A percentile compares a stretch with the other conserved stretches of the same genome.
These are phyloP conservation scores for Karalla daura DNA, from an alignment of 2,797 vertebrate genomes.

Conservation along the genomic window DNA sequence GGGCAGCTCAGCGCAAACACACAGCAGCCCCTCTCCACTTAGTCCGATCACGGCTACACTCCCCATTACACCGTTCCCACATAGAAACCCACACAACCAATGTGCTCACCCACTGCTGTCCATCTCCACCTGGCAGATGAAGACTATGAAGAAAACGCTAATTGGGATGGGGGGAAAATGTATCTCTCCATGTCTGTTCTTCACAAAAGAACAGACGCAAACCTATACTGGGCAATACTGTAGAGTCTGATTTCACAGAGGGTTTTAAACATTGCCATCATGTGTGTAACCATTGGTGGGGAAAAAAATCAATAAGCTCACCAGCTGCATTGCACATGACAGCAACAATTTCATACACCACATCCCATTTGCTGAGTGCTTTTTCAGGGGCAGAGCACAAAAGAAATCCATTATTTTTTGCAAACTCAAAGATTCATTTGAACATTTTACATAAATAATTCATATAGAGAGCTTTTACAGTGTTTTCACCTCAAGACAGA, in stretches of 20 bases:
- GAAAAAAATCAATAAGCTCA: slow-evolving; percentile 77
- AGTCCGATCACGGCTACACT: slow-evolving; percentile 59
- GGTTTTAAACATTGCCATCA: slow-evolving; percentile 51
- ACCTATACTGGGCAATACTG: slow-evolving; percentile 20
- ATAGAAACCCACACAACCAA: slow-evolving; percentile 23
- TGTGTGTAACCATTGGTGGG: slow-evolving; percentile 35
- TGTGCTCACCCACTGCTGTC: slow-evolving; percentile 3
- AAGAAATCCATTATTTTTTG: slow-evolving; percentile 76
- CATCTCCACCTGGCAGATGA: slow-evolving; percentile 7
- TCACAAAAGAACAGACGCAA: slow-evolving; percentile 16
- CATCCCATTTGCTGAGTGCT: slow-evolving; percentile 69
- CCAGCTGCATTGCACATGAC: slow-evolving; percentile 72
- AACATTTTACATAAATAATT: slow-evolving; percentile 81
- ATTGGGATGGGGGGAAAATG: neutral
- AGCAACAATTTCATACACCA: slow-evolving; percentile 78
- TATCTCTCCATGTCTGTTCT: neutral
- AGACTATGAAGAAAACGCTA: neutral
- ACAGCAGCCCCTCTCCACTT: slow-evolving; percentile 69
- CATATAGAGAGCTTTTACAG: slow-evolving; percentile 70
- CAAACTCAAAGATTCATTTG: slow-evolving; percentile 72
- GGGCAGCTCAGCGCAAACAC: slow-evolving; percentile 80
- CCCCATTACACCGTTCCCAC: slow-evolving; percentile 37
- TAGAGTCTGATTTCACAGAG: slow-evolving; percentile 29
- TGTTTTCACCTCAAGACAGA: slow-evolving; percentile 76
- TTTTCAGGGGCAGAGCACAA: slow-evolving; percentile 65